Evolutionary conservation across 2,797 vertebrate species (phyloP).

Genomic region (Sandelia bainsii): DNA sequence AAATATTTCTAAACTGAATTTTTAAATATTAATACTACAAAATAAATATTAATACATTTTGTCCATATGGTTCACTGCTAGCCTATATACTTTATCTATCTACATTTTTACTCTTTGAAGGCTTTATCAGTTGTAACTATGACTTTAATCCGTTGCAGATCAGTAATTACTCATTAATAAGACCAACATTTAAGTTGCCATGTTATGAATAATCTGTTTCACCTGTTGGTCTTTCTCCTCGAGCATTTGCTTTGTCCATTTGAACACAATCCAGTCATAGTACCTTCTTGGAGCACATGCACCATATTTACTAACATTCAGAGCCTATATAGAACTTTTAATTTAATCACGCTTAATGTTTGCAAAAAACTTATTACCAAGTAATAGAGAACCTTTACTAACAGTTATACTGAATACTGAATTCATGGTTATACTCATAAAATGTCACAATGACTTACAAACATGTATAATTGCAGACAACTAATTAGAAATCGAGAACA

Average conservation of each 20-base stretch:
- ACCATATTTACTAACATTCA: not conserved
- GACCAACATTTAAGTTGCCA: too few relatives aligned
- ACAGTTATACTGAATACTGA: constrained; percentile 11
- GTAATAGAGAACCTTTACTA: constrained; percentile 1
- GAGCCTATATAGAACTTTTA: too few relatives aligned
- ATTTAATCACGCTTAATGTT: too few relatives aligned
- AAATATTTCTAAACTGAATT: too few relatives aligned
- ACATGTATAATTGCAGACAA: not conserved
- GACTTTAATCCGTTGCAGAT: not conserved
- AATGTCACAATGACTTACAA: not conserved
- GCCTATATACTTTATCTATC: too few relatives aligned
- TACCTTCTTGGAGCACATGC: not conserved
- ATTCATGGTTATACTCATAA: not conserved
- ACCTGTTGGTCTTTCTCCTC: not conserved
- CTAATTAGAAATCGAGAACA: not conserved
- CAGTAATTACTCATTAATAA: not conserved
- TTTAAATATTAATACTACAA: too few relatives aligned
- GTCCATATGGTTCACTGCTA: too few relatives aligned
- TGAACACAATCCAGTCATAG: not conserved
- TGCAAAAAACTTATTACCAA: too few relatives aligned
- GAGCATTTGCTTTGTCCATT: not conserved
- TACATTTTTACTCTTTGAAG: too few relatives aligned
- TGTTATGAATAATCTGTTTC: too few relatives aligned
- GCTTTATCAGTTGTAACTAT: not conserved
- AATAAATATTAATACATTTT: too few relatives aligned